Evolutionary conservation across 2,797 vertebrate species (phyloP), one percentile per base, ranked within the genome.

Genomic region (Chelmon rostratus): DNA sequence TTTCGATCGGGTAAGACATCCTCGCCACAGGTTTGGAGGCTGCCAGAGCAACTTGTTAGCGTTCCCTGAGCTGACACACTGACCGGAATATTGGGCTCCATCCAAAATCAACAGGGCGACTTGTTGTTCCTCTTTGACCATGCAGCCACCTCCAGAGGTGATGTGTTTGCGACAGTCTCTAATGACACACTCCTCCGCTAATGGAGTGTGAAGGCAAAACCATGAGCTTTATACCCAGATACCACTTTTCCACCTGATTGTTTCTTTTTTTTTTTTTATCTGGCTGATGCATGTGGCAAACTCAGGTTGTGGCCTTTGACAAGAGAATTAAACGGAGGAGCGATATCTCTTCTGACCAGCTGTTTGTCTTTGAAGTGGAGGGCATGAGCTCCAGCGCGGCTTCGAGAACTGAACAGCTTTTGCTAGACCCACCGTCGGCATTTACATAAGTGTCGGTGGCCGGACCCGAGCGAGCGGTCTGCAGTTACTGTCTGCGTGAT

Each of bases 61-160:
- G 58, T 58, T 71, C 68, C 71, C 64, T 65, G 21, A 65, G 52
- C 64, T 80, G 67, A 76, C 72, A 56, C 11, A 70, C 75, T 80
- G 64, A 77, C 74, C 78, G 42, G 58, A 70, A 65, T 82, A 54
- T 81, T 89, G 73, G 78, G 42, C 46, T 53, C 9, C 0, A 33
- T 82, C 89, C 85, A 83, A 83, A 82, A 86, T 70, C 68, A 85
- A 76, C 76, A 53, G 50, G 25, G 52, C 69, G 68, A 57, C 78
- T 73, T 68, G 69, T 79, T 81, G 71, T 79, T 78, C 54, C 47
- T 71, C 38, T 67, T 53, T 56, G 68, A 73, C 0, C 31, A 78
- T 73, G 65, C 52, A 54, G 33, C 35, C 58, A 28, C 54, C 58
- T 52, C n/a, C 40, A 19, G n/a, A 25, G 58, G 68, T 73, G 37